Percentiles rank a stretch among this genome's conserved stretches.
Evolutionary conservation across 2,113 vertebrate genomes (phyloP).

Genomic region (human): DNA sequence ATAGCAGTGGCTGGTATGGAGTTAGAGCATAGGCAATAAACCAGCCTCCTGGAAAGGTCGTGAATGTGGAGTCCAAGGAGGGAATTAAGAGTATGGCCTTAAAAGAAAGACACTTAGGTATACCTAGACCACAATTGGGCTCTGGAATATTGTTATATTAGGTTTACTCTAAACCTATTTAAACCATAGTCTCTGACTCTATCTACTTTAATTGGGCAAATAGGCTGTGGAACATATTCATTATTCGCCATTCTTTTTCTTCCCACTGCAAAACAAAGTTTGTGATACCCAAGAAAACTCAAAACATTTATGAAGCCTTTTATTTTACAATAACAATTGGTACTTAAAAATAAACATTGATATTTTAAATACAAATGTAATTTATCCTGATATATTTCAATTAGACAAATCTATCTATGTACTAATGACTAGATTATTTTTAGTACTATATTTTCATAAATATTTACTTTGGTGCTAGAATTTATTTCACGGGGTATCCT

Average conservation of each 20-base stretch:
- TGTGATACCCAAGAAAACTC: not conserved
- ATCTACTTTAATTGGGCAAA: not conserved
- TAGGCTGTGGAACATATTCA: not conserved
- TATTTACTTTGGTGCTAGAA: not conserved
- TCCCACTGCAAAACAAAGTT: not conserved
- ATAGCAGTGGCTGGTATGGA: accelerated
- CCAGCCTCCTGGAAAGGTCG: not conserved
- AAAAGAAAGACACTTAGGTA: not conserved
- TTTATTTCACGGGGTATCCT: not conserved
- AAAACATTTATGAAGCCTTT: not conserved
- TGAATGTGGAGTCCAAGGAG: not conserved
- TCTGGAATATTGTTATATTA: not conserved
- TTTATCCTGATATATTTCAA: not conserved
- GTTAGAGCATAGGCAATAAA: not conserved
- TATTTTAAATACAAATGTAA: not conserved
- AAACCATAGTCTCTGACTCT: not conserved
- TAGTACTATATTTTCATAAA: not conserved
- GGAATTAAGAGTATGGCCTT: not conserved
- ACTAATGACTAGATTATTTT: not conserved
- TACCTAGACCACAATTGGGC: not conserved
- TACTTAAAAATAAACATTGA: not conserved
- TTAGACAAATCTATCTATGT: not conserved
- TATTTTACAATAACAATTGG: not conserved
- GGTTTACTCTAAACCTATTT: not conserved
- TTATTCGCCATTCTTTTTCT: not conserved